These are phyloP conservation scores for Latrodectus elegans DNA, from an alignment of 2,888 invertebrate species.

Conservation along the genomic window DNA sequence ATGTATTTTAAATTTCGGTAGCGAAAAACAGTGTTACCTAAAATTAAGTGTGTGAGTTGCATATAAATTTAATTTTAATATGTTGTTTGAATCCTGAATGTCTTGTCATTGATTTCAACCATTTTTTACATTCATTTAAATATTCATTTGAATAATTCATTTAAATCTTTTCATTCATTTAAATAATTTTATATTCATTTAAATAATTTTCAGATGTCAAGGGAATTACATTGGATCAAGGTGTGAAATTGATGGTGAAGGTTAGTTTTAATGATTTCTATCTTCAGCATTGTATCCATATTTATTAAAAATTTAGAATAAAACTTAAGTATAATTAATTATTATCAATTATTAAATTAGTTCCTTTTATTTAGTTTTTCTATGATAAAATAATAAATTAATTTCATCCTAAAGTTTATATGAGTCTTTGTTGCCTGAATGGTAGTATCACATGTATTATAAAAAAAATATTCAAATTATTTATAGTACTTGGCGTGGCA, in stretches of 20 bases:
- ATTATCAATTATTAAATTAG: too few species aligned
- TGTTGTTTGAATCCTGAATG: not conserved
- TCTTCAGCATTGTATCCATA: not conserved
- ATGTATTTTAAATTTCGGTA: too few species aligned
- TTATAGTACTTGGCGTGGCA: constrained; percentile 87
- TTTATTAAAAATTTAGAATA: too few species aligned
- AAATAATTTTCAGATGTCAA: constrained; percentile 79
- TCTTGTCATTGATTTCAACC: not conserved
- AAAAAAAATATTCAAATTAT: not conserved
- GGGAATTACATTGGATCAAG: constrained; percentile 90
- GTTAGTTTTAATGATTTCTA: constrained; percentile 43
- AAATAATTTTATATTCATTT: too few species aligned
- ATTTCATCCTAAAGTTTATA: too few species aligned
- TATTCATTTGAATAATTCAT: not conserved
- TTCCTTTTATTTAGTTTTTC: too few species aligned
- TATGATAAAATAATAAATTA: too few species aligned
- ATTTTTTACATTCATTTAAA: too few species aligned
- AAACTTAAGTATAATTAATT: too few species aligned
- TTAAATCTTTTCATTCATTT: not conserved
- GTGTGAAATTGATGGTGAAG: constrained; percentile 92
- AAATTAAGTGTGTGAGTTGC: not conserved
- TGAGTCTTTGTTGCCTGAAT: too few species aligned
- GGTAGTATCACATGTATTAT: too few species aligned
- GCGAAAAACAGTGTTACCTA: not conserved
- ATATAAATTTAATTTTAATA: not conserved